Base-by-base conservation (phyloP, 1,140 invertebrate genomes). In the Drosophila littoralis region DNA sequence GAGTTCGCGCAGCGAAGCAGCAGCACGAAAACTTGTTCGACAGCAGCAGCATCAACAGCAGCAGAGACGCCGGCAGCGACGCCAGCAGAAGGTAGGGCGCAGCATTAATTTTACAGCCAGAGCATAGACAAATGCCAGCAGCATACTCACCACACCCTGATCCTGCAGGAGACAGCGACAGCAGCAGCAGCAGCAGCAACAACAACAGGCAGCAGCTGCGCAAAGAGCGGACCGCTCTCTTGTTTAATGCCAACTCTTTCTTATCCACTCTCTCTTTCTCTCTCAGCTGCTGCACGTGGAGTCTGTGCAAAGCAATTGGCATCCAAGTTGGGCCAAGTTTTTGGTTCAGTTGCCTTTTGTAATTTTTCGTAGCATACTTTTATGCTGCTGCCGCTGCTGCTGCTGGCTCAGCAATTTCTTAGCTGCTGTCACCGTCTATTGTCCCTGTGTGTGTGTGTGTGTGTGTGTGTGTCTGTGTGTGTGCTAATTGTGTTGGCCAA, bases 111-210 rank as follows among this genome's bases (percentile, higher is more conserved):
- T 89, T 83, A 88, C 79, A 83, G 78, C 51, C 54, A 45, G 67
- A 83, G 80, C 82, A 76, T 81, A 78, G 6, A 1, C 55, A 46
- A 43, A 60, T 12, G 54, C 54, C 17, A 35, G 55, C 69, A 76
- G 75, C 71, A 74, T 72, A 91, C 81, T 91, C 90, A 91, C 86
- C 90, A 91, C 90, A 91, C 90, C 90, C 90, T 91, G 81, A 91
- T 88, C 80, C 83, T 91, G 84, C 83, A 84, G 80, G 69, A 66
- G 33, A n/a, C 67, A 68, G 40, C 33, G 59, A 17, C 63, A 69
- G 51, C 55, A 59, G 17, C 45, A 40, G 22, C 35, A 60, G 17
- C 50, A 59, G 35, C 55, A 54, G 9, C 54, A 66, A 60, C 38
- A 74, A 60, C 57, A 69, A 61, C 57, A 69, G 33, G 61, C 79